A percentile compares a stretch with the other conserved stretches of the same genome.
Evolutionary conservation across 2,797 vertebrate genomes (phyloP).

Genomic region (Linurgus olivaceus): DNA sequence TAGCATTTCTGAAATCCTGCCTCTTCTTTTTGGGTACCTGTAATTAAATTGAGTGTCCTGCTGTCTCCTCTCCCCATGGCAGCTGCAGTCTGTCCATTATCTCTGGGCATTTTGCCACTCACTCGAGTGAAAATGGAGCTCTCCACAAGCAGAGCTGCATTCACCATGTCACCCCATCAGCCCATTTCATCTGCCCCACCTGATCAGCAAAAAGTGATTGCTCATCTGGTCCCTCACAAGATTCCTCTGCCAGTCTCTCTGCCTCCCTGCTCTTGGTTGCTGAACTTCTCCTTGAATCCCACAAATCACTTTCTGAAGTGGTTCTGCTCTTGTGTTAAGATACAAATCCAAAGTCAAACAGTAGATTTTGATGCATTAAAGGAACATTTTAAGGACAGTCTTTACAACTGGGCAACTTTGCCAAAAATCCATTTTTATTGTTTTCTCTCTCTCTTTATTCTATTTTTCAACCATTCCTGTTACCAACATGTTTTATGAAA

Average conservation of each 20-base stretch:
- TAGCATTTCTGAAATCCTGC: background rate
- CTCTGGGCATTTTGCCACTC: background rate
- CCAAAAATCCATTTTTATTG: background rate
- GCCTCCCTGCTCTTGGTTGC: background rate
- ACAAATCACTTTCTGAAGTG: background rate
- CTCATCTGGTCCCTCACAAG: accelerated
- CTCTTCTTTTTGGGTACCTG: background rate
- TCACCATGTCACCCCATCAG: background rate
- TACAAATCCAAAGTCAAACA: background rate
- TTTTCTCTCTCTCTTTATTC: background rate
- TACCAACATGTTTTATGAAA: too few relatives aligned
- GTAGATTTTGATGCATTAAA: background rate
- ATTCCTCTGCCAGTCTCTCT: background rate
- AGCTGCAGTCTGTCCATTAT: background rate
- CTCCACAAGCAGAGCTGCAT: background rate
- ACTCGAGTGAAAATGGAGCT: background rate
- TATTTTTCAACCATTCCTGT: background rate
- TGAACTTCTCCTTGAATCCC: background rate
- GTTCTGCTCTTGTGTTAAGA: background rate
- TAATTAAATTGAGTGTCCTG: background rate
- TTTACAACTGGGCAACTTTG: background rate
- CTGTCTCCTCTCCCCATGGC: background rate
- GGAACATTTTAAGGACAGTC: background rate
- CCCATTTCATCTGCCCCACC: background rate
- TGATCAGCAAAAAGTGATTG: background rate